Percentiles rank a stretch among this genome's conserved stretches.
These are phyloP conservation scores for Diaperis boleti DNA, from an alignment of 2,888 invertebrate genomes.

Conservation along the genomic window DNA sequence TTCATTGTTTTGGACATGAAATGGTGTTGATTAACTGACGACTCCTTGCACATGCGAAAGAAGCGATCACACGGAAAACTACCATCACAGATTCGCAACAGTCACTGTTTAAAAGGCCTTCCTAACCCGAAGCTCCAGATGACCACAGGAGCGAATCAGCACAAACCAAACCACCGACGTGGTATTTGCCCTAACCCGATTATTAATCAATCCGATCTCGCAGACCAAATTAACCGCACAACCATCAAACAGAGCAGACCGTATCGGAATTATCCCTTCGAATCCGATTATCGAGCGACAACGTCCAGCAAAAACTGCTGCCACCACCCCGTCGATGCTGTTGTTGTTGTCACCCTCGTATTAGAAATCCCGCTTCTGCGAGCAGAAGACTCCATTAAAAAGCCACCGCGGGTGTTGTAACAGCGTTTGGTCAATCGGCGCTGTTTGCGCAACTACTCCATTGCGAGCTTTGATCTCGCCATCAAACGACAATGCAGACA, in stretches of 20 bases:
- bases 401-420: conserved; percentile 38
- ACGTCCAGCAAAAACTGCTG: background rate
- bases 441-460: conserved; percentile 42
- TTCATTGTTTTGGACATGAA: too few relatives aligned
- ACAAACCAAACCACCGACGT: conserved; percentile 27
- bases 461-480: conserved; percentile 42
- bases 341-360: conserved; percentile 3
- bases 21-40: too few relatives aligned
- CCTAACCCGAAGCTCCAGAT: too few relatives aligned
- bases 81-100: too few relatives aligned
- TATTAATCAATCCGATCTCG: conserved; percentile 36
- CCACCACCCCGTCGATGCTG: too few relatives aligned
- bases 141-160: conserved; percentile 35
- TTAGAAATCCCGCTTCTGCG: too few relatives aligned
- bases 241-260: conserved; percentile 33
- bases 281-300: background rate
- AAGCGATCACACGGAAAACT: too few relatives aligned
- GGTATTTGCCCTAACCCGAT: conserved; percentile 37
- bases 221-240: conserved; percentile 25
- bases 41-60: too few relatives aligned
- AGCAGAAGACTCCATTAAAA: conserved; percentile 33
- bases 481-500: conserved; percentile 43
- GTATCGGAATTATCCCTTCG: conserved; percentile 11
- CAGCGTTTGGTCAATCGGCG: conserved; percentile 40
- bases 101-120: too few relatives aligned